A percentile compares a stretch with the other conserved stretches of the same genome.
Evolutionary conservation across 2,113 vertebrate species (phyloP).

Genomic region (Protobothrops flavoviridis): DNA sequence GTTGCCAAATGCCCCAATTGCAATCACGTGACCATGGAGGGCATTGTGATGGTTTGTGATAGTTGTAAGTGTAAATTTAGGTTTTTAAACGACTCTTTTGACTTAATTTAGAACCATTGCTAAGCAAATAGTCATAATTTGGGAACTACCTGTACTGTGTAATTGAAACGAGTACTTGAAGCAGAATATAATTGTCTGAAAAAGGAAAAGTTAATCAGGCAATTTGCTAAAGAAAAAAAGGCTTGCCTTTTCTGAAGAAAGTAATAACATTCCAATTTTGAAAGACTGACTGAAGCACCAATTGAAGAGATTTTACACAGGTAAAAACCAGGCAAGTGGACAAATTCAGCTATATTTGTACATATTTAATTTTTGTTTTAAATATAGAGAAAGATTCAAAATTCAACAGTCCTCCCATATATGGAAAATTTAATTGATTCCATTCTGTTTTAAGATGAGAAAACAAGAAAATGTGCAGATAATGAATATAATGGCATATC

Average conservation of each 20-base stretch:
- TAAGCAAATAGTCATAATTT: background rate
- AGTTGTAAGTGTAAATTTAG: background rate
- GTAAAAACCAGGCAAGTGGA: background rate
- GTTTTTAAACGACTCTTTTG: background rate
- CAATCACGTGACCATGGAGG: background rate
- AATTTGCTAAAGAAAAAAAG: background rate
- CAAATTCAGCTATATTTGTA: background rate
- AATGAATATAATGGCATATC: background rate
- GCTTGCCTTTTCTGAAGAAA: background rate
- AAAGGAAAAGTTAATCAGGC: background rate
- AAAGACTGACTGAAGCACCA: background rate
- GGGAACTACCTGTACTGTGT: background rate
- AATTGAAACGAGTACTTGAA: background rate
- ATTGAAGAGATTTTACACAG: background rate
- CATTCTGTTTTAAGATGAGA: background rate
- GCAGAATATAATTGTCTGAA: background rate
- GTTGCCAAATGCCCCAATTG: background rate
- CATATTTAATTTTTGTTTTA: background rate
- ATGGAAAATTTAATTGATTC: background rate
- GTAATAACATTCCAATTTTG: background rate
- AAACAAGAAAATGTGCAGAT: background rate
- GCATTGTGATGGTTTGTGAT: background rate
- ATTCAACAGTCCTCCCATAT: no score
- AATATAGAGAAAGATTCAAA: background rate
- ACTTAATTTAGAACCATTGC: background rate